Percentiles rank a stretch among this genome's conserved stretches.
Conservation (phyloP, 2,888 invertebrate species). For the Loripinus fragilis region DNA sequence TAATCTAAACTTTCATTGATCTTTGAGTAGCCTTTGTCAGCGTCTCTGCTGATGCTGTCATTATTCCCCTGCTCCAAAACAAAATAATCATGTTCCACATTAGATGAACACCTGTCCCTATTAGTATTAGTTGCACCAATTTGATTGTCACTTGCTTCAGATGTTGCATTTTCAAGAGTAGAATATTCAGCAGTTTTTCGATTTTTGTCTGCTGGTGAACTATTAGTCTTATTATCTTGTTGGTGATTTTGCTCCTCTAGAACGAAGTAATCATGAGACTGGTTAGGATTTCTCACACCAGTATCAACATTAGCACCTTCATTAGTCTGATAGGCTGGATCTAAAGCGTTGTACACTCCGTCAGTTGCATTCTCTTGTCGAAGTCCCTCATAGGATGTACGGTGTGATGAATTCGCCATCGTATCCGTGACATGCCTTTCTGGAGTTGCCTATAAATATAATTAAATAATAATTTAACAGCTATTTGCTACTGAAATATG, state of each 20-base stretch:
- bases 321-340: background rate
- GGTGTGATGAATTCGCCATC: background rate
- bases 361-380: background rate
- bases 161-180: background rate
- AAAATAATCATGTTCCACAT: background rate
- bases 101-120: too few relatives aligned
- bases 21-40: background rate
- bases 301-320: background rate
- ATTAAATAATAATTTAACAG: too few relatives aligned
- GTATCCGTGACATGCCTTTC: too few relatives aligned
- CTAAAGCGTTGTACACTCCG: background rate
- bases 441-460: too few relatives aligned
- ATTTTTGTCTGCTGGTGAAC: background rate
- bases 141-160: background rate
- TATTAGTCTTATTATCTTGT: background rate
- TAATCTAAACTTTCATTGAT: background rate
- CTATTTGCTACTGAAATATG: too few relatives aligned
- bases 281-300: background rate
- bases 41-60: background rate
- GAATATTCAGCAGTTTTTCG: background rate
- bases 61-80: background rate
- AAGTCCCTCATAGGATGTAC: slow-evolving; percentile 5
- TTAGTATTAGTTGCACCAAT: background rate
- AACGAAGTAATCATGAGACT: background rate
- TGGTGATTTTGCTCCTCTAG: background rate